phyloP scores from a whole-genome alignment of 2,888 invertebrate genomes.

The Perizoma affinitatum region DNA sequence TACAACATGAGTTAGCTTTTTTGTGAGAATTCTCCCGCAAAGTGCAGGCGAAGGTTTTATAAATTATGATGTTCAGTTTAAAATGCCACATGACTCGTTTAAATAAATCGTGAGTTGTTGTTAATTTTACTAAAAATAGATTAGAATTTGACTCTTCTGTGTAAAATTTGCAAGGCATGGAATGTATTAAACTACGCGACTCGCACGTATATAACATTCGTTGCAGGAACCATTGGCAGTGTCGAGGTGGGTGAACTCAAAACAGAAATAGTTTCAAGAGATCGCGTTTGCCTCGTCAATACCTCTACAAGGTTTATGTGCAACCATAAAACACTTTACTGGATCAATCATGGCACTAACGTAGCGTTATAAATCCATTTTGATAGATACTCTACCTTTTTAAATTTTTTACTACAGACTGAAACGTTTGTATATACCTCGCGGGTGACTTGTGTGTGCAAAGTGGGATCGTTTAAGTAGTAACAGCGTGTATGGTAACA shows the following conservation, averaged over 20 bases:
- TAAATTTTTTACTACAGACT: constrained; percentile 20
- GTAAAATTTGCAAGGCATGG: constrained; percentile 22
- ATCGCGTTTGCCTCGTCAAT: constrained; percentile 55
- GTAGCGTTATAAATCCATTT: constrained; percentile 23
- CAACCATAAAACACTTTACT: constrained; percentile 35
- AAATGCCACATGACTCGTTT: constrained; percentile 17
- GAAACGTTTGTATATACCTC: constrained; percentile 16
- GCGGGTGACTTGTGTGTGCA: constrained; percentile 21
- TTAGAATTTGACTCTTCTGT: constrained; percentile 6
- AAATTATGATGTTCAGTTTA: constrained; percentile 15
- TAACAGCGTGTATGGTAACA: constrained; percentile 71
- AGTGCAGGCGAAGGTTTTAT: constrained; percentile 21
- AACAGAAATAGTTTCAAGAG: constrained; percentile 68
- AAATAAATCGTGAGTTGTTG: constrained; percentile 10
- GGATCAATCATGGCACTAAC: constrained; percentile 25
- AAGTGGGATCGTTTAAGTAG: constrained; percentile 28
- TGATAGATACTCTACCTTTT: constrained; percentile 20
- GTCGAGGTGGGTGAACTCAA: constrained; percentile 72
- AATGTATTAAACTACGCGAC: constrained; percentile 19
- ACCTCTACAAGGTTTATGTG: constrained; percentile 51
- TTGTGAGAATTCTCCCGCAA: constrained; percentile 39
- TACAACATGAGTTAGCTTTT: constrained; percentile 31
- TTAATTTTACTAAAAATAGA: not conserved
- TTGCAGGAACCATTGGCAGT: constrained; percentile 62
- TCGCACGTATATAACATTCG: constrained; percentile 19